Evolutionary conservation across 2,113 vertebrate species (phyloP), one percentile per base, ranked within the genome.

Genomic region (Dicrurus megarhynchus): DNA sequence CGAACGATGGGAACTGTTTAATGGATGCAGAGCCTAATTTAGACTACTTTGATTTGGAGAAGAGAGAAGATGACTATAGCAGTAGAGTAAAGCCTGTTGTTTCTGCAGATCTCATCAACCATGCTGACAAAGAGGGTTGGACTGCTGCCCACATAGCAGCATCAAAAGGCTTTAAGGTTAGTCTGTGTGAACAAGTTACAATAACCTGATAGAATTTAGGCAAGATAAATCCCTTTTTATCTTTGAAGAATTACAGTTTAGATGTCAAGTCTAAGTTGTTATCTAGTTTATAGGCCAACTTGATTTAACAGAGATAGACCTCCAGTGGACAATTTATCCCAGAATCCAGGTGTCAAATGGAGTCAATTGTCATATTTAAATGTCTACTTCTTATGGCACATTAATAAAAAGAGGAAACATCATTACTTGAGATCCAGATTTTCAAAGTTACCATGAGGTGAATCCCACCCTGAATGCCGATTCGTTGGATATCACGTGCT

Each of bases 91-190:
- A 96, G 75, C 97, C 98, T 81, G 85, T 97, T 71, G 84, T 98
- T 97, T 89, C 98, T 94, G 97, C 98, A 77, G 96, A 98, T 76
- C 98, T 99, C 85, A 98, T 99, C 95, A 99, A 99, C 97, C 98
- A 98, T 11, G 97, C 98, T 88, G 98, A 99, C 97, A 96, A 96
- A 67, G 99, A 99, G 30, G 99, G 99, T 69, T 99, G 99, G 99
- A 99, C 99, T 14, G 98, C 99, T 91, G 99, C 99, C 52, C 99
- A 99, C 74, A 98, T 99, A 95, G 99, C 99, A 71, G 99, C 99
- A 53, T 99, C 99, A 37, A 98, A 98, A 92, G 99, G 99, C 84
- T 99, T 99, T 97, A 99, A 99, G 99, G 99, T 99, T 80, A 94
- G 97, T 96, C n/a, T 64, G 3, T 39, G 22, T 65, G 81, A 84